Evolutionary conservation across 2,797 vertebrate species (phyloP).

Genomic region (Chiroxiphia lanceolata): DNA sequence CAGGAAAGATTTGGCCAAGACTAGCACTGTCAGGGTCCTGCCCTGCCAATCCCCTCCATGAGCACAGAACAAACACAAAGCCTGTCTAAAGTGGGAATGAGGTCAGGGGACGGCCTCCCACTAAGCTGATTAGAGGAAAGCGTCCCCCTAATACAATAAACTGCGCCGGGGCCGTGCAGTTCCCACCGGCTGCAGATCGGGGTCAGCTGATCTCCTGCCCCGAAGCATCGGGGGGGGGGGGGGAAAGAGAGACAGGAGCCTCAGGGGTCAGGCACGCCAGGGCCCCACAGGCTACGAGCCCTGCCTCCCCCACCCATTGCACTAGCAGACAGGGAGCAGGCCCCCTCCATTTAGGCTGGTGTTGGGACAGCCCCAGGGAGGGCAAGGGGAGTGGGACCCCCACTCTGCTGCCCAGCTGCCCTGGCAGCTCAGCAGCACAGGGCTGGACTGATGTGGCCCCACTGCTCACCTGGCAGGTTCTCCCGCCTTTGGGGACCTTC

Average conservation of each 20-base stretch:
- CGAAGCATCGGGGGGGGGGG: accelerated
- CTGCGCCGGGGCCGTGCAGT: not conserved
- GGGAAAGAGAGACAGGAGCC: accelerated
- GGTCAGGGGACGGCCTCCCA: conserved; percentile 27
- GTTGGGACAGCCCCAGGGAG: not conserved
- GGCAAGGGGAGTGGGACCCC: not conserved
- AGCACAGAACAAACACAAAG: not conserved
- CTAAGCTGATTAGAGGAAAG: conserved; percentile 64
- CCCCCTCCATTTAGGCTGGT: not conserved
- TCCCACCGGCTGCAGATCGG: not conserved
- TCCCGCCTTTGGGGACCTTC: not conserved
- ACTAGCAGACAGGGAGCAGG: not conserved
- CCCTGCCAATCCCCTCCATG: not conserved
- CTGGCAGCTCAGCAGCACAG: not conserved
- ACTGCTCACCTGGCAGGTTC: not conserved
- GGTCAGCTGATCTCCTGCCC: not conserved
- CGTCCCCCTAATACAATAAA: conserved; percentile 40
- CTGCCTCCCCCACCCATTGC: not conserved
- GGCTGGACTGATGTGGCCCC: not conserved
- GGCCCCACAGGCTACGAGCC: accelerated
- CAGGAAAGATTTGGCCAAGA: not conserved
- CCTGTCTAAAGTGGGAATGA: conserved; percentile 39
- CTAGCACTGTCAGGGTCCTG: not conserved
- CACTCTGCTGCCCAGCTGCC: accelerated
- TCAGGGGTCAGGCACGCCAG: not conserved